Evolutionary conservation across 2,888 invertebrate species (phyloP).

Genomic region (Alentia gelatinosa): DNA sequence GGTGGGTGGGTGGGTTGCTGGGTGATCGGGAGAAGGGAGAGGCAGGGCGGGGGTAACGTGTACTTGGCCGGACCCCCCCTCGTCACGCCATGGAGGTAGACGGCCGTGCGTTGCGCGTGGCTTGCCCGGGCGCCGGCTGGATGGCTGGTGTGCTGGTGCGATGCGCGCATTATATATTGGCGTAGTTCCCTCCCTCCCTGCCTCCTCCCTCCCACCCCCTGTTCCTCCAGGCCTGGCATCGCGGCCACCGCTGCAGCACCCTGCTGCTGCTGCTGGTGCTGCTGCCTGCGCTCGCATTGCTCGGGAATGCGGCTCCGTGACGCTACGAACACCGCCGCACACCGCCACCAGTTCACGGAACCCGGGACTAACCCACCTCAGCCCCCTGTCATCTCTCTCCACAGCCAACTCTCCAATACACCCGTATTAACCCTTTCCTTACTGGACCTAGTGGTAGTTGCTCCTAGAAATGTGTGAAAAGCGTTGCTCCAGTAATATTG

Average conservation of each 20-base stretch:
- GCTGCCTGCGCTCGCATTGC: not conserved
- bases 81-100: not conserved
- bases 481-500: too few species aligned
- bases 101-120: not conserved
- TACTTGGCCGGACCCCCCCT: too few species aligned
- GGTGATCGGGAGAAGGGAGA: not conserved
- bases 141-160: not conserved
- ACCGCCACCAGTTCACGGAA: too few species aligned
- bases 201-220: not conserved
- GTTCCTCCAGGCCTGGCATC: not conserved
- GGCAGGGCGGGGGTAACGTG: not conserved
- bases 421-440: too few species aligned
- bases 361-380: too few species aligned
- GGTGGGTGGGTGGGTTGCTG: not conserved
- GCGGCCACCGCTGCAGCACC: not conserved
- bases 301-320: too few species aligned
- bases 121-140: not conserved
- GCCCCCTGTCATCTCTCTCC: too few species aligned
- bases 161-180: slow-evolving; percentile 6
- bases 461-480: too few species aligned
- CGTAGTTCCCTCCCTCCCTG: not conserved
- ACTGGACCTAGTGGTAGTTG: too few species aligned
- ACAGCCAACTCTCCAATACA: too few species aligned
- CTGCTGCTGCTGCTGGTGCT: not conserved
- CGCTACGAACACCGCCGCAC: too few species aligned